phyloP scores from a whole-genome alignment of 2,113 vertebrate genomes.

The Lagopus leucura region DNA sequence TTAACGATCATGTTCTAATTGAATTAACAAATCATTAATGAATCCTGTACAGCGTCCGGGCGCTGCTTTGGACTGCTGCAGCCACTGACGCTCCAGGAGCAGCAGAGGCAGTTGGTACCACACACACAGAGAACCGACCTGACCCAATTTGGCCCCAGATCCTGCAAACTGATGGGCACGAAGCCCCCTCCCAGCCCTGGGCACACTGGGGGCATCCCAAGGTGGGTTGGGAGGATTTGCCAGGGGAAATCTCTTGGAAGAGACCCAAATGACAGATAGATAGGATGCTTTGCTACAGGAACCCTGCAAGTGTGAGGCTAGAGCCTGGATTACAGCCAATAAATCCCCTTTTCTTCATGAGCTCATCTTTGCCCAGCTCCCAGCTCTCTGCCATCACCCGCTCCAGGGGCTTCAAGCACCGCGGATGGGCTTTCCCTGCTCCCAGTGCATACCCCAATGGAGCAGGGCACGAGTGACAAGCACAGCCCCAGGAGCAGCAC shows the following conservation, averaged over 20 bases:
- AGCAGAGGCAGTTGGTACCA: not conserved
- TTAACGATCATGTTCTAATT: slow-evolving; percentile 29
- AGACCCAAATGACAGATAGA: slow-evolving; percentile 5
- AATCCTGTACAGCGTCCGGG: not conserved
- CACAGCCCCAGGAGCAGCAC: not conserved
- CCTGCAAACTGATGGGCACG: slow-evolving; percentile 1
- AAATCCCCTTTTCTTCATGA: slow-evolving; percentile 29
- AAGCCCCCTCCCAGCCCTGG: not conserved
- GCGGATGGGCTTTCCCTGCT: not conserved
- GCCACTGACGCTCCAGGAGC: not conserved
- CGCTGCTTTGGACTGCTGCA: slow-evolving; percentile 1
- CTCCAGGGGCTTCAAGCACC: not conserved
- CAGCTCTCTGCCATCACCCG: not conserved
- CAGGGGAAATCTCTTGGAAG: not conserved
- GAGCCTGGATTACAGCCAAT: not conserved
- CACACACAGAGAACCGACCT: not conserved
- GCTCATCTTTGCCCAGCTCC: not conserved
- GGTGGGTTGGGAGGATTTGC: fast-evolving
- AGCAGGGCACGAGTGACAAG: fast-evolving
- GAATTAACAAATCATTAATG: slow-evolving; percentile 60
- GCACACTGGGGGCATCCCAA: not conserved
- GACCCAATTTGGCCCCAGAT: not conserved
- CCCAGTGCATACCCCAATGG: not conserved
- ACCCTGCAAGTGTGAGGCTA: not conserved
- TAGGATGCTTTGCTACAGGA: not conserved